Conservation (phyloP, 1,140 invertebrate genomes). For the Paraescarpia echinospica region DNA sequence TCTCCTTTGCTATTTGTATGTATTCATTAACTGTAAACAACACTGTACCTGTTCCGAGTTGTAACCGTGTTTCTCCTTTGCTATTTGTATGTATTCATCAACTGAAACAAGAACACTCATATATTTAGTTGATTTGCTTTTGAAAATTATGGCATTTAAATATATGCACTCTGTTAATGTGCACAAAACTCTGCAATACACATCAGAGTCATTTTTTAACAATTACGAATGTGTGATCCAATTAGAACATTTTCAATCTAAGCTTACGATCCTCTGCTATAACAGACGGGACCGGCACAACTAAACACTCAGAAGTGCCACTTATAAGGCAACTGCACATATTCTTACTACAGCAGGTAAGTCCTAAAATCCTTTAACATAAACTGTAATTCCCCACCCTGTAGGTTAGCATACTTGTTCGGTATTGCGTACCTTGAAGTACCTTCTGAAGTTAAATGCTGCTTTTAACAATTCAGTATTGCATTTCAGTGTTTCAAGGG, state of each 20-base stretch:
- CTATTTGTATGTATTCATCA: constrained; percentile 90
- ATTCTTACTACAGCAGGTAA: background rate
- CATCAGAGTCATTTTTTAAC: background rate
- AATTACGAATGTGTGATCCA: background rate
- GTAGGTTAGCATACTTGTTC: too few relatives aligned
- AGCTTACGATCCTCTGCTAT: background rate
- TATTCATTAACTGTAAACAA: too few relatives aligned
- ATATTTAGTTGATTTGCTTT: constrained; percentile 21
- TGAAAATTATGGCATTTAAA: background rate
- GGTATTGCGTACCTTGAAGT: too few relatives aligned
- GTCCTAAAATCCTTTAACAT: background rate
- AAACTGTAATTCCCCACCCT: background rate
- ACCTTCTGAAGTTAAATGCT: background rate
- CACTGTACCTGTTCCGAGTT: constrained; percentile 81
- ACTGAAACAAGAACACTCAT: constrained; percentile 65
- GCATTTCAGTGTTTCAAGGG: background rate
- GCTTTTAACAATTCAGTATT: background rate
- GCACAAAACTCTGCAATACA: background rate
- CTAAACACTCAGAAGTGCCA: background rate
- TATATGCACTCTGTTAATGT: too few relatives aligned
- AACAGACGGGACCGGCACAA: background rate
- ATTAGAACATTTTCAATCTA: background rate
- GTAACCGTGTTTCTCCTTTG: constrained; percentile 98
- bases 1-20: too few relatives aligned
- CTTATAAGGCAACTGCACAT: background rate